Base-by-base conservation (phyloP, 2,888 invertebrate species). In the Chaetogeoica ovagalla region DNA sequence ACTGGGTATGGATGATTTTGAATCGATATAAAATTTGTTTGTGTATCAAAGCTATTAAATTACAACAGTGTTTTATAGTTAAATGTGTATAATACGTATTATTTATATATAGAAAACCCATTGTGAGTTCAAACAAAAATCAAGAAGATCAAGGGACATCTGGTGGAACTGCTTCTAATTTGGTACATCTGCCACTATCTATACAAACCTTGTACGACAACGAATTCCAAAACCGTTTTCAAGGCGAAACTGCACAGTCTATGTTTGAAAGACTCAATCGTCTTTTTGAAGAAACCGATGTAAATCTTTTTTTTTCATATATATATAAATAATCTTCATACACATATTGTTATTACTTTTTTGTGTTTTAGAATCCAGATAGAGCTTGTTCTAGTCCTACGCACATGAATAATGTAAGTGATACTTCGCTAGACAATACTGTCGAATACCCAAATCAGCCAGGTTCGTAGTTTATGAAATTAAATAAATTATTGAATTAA, bases 201-300 rank as follows among this genome's bases (percentile, higher is more conserved):
- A 15, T 79, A 37, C 77, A 79, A 79, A 70, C 69, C 39, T 0
- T 79, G 21, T 70, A 62, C 2, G 77, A 79, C 19, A 55, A 39
- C 57, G 77, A 79, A 52, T 63, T 63, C 11, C 70, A 69, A 69
- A 79, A 39, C 63, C 77, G 77, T 70, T 70, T 55, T 43, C 77
- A 79, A 79, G 77, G 70, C 1, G 77, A 79, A 79, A 79, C 77
- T 23, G 77, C 77, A 0, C 77, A 79, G n/a, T 63, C 70, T 2
- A 79, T 79, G 77, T 79, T 79, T 55, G 77, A 79, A 7, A 69
- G 77, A 79, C 63, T 79, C 11, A 79, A 62, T 71, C 69, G 77
- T 6, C 39, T 79, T 39, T 79, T 79, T 43, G 60, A 79, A 70
- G 77, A 79, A 70, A 62, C 69, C 21, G 70, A 79, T 62, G 77